These are phyloP conservation scores for Tinea pellionella DNA, from an alignment of 2,888 invertebrate species.

Conservation along the genomic window DNA sequence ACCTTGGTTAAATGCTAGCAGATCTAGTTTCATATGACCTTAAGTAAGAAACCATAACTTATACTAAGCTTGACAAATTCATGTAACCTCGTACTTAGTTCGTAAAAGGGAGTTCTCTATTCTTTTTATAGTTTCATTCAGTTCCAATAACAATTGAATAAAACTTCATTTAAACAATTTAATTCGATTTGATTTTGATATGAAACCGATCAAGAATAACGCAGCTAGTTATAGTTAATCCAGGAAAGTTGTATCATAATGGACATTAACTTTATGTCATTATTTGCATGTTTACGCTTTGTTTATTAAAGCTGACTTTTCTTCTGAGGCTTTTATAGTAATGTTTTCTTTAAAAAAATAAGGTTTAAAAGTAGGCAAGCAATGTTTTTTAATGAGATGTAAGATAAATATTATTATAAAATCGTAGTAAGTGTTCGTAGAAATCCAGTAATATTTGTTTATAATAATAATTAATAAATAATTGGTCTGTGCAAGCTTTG, in stretches of 20 bases:
- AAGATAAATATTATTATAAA: too few relatives aligned
- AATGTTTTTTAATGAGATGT: too few relatives aligned
- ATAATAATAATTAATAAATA: too few relatives aligned
- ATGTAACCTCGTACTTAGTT: conserved; percentile 33
- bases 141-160: neutral
- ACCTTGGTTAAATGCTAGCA: conserved; percentile 11
- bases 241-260: conserved; percentile 28
- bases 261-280: conserved; percentile 14
- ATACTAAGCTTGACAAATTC: conserved; percentile 31
- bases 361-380: too few relatives aligned
- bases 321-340: neutral
- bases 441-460: too few relatives aligned
- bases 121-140: neutral
- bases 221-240: conserved; percentile 23
- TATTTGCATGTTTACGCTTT: conserved; percentile 13
- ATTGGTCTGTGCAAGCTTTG: too few relatives aligned
- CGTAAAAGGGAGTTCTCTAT: conserved; percentile 14
- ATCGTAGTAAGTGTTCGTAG: neutral
- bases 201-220: neutral
- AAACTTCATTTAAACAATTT: neutral
- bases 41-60: conserved; percentile 10
- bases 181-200: neutral
- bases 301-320: neutral
- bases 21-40: conserved; percentile 8
- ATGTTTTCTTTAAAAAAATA: neutral